Percentiles rank a stretch among this genome's conserved stretches.
These are phyloP conservation scores for Apamea monoglypha DNA, from an alignment of 2,888 invertebrate species.

Conservation along the genomic window DNA sequence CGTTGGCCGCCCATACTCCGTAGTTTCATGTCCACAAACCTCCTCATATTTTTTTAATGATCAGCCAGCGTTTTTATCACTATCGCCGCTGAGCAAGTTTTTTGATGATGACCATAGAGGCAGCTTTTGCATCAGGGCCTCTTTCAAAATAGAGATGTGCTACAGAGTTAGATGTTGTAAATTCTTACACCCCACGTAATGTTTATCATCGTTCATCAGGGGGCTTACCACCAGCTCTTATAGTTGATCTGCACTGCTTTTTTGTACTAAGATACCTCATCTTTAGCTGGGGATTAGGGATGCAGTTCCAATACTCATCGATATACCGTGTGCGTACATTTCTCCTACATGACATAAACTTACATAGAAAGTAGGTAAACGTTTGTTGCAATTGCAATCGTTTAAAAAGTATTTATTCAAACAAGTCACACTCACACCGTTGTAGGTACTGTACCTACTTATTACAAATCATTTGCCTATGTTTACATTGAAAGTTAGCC, in stretches of 20 bases:
- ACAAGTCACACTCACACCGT: constrained; percentile 12
- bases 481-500: neutral
- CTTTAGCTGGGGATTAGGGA: neutral
- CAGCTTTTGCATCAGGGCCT: neutral
- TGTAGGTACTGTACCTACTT: neutral
- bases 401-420: constrained; percentile 33
- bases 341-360: constrained; percentile 38
- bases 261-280: too few species aligned
- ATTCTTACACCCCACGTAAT: neutral
- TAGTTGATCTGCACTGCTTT: too few species aligned
- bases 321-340: constrained; percentile 11
- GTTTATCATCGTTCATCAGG: neutral
- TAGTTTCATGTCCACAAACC: neutral
- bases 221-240: too few species aligned
- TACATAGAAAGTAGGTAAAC: constrained; percentile 50
- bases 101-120: neutral
- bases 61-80: neutral
- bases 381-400: constrained; percentile 40
- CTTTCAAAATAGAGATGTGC: neutral
- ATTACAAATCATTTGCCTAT: constrained; percentile 11
- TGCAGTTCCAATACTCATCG: neutral
- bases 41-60: neutral
- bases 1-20: neutral
- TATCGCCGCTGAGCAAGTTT: too few species aligned
- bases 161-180: neutral